phyloP scores from a whole-genome alignment of 2,113 vertebrate genomes.

The Neogale vison region DNA sequence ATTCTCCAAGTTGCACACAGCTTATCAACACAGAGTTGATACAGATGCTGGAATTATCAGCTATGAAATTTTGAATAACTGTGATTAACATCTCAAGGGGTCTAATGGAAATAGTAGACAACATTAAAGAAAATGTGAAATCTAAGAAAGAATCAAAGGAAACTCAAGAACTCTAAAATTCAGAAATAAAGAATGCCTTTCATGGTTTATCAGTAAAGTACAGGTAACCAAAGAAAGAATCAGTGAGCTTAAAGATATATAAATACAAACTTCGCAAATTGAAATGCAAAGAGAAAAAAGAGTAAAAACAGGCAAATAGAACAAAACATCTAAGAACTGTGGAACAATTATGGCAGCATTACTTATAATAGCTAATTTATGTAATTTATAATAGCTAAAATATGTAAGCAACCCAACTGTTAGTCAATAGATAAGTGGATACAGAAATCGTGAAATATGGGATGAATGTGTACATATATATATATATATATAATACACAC shows the following conservation, averaged over 20 bases:
- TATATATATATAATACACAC: no score
- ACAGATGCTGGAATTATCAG: not conserved
- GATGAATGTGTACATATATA: no score
- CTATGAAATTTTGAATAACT: not conserved
- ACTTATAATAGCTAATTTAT: not conserved
- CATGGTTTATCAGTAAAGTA: no score
- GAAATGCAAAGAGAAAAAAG: not conserved
- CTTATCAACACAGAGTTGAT: not conserved
- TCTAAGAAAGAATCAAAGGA: not conserved
- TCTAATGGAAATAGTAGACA: not conserved
- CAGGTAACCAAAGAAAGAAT: not conserved
- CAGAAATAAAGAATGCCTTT: not conserved
- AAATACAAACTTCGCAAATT: not conserved
- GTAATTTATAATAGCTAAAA: not conserved
- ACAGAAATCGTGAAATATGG: no score
- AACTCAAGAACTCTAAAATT: not conserved
- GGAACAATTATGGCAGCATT: not conserved
- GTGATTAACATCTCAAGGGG: not conserved
- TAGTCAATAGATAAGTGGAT: not conserved
- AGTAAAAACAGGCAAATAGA: not conserved
- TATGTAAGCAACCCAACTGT: not conserved
- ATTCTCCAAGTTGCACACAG: not conserved
- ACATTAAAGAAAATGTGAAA: not conserved
- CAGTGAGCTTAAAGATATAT: not conserved
- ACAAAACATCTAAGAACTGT: not conserved